Percentiles rank a stretch among this genome's conserved stretches.
phyloP scores from a whole-genome alignment of 2,113 vertebrate genomes.

The Pseudois nayaur region DNA sequence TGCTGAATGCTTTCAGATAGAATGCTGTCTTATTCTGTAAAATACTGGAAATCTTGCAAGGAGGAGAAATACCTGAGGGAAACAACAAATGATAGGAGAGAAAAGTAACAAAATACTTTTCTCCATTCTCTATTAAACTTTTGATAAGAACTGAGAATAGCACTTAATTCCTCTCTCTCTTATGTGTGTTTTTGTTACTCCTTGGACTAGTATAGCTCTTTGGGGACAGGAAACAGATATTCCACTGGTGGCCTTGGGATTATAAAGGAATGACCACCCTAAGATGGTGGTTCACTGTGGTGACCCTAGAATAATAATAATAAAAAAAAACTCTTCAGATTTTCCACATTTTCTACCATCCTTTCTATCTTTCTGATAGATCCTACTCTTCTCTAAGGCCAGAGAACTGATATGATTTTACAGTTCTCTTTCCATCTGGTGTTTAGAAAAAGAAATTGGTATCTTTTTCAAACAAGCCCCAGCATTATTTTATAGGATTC shows the following conservation, averaged over 20 bases:
- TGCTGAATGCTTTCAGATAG: constrained; percentile 64
- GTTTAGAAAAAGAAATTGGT: background rate
- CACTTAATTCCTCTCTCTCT: background rate
- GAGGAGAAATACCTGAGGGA: constrained; percentile 49
- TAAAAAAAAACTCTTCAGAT: background rate
- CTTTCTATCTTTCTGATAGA: background rate
- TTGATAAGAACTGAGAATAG: background rate
- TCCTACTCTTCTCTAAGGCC: background rate
- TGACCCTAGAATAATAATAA: background rate
- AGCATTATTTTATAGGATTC: background rate
- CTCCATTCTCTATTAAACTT: background rate
- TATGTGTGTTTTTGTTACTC: background rate
- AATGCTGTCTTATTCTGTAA: constrained; percentile 50
- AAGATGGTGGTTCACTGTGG: background rate
- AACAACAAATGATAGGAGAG: constrained; percentile 5
- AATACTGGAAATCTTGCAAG: constrained; percentile 7
- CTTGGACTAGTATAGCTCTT: background rate
- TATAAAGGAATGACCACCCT: background rate
- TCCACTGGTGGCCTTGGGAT: background rate
- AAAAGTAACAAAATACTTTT: background rate
- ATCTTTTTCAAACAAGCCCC: background rate
- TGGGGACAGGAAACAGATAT: background rate
- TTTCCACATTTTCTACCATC: background rate
- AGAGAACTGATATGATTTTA: background rate
- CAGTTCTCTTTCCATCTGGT: background rate